phyloP scores from a whole-genome alignment of 2,113 vertebrate species.

The Phrynosoma blainvillii region DNA sequence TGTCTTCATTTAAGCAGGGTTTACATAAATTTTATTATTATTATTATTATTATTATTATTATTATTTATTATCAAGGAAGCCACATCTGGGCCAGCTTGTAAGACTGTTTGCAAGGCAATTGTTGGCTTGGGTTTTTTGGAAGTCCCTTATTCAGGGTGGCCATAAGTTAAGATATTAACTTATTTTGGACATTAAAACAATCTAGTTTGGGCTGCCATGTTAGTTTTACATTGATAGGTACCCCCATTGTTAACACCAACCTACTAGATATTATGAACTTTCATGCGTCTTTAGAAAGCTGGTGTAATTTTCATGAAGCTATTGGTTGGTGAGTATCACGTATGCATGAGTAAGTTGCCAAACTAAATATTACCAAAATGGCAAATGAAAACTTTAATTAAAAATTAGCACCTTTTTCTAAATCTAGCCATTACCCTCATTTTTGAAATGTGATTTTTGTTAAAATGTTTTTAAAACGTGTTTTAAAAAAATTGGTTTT shows the following conservation, averaged over 20 bases:
- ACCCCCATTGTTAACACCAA: slow-evolving; percentile 37
- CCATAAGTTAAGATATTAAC: too few species aligned
- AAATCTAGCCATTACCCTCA: slow-evolving; percentile 21
- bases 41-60: too few species aligned
- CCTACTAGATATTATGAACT: slow-evolving; percentile 40
- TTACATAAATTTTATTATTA: too few species aligned
- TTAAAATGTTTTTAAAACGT: too few species aligned
- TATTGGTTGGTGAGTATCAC: slow-evolving; percentile 23
- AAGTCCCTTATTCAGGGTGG: too few species aligned
- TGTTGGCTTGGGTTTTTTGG: too few species aligned
- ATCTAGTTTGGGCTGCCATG: slow-evolving; percentile 35
- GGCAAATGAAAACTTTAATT: slow-evolving; percentile 15
- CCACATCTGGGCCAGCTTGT: too few species aligned
- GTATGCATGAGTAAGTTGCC: slow-evolving; percentile 27
- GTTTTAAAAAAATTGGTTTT: too few species aligned
- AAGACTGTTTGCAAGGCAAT: too few species aligned
- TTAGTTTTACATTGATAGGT: slow-evolving; percentile 32
- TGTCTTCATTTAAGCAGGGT: too few species aligned
- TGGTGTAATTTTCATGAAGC: slow-evolving; percentile 32
- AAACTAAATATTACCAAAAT: slow-evolving; percentile 27
- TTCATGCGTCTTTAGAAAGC: neutral
- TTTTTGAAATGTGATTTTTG: too few species aligned
- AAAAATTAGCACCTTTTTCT: slow-evolving; percentile 40
- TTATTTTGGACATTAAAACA: slow-evolving; percentile 31
- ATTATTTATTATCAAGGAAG: too few species aligned